Evolutionary conservation across 2,113 vertebrate species (phyloP).

Genomic region (Climacteris rufus): DNA sequence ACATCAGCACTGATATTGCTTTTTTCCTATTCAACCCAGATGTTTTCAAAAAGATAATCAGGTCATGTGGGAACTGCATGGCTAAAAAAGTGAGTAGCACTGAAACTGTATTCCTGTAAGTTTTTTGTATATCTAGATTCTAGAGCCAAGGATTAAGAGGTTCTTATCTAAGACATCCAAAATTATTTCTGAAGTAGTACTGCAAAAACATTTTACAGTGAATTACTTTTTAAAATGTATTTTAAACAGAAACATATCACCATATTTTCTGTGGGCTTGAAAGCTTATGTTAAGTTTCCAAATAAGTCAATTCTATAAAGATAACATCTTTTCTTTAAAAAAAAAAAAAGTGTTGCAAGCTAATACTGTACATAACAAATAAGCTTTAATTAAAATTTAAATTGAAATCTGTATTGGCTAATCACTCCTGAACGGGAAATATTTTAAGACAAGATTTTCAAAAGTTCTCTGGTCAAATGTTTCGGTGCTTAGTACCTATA

Average conservation of each 20-base stretch:
- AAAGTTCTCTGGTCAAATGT: not conserved
- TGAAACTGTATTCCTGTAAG: not conserved
- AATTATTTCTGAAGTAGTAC: constrained; percentile 68
- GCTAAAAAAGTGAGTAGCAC: not conserved
- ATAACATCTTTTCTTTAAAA: constrained; percentile 74
- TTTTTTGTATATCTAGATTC: not conserved
- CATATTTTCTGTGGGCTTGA: constrained; percentile 83
- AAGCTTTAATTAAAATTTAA: constrained; percentile 72
- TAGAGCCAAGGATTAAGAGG: not conserved
- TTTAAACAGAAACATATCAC: constrained; percentile 74
- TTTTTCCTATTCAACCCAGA: not conserved
- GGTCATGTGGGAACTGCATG: not conserved
- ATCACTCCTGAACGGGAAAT: not conserved
- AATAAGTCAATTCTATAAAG: constrained; percentile 80
- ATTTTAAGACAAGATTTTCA: constrained; percentile 35
- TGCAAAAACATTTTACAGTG: constrained; percentile 67
- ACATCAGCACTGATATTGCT: not conserved
- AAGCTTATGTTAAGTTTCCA: constrained; percentile 83
- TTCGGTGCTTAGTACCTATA: not conserved
- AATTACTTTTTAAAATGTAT: constrained; percentile 69
- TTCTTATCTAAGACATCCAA: constrained; percentile 65
- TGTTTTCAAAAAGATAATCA: not conserved
- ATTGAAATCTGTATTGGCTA: constrained; percentile 34
- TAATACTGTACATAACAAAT: constrained; percentile 69
- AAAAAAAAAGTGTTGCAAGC: constrained; percentile 70